A percentile compares a stretch with the other conserved stretches of the same genome.
phyloP scores from a whole-genome alignment of 2,113 vertebrate species.

The Micronisus gabar region DNA sequence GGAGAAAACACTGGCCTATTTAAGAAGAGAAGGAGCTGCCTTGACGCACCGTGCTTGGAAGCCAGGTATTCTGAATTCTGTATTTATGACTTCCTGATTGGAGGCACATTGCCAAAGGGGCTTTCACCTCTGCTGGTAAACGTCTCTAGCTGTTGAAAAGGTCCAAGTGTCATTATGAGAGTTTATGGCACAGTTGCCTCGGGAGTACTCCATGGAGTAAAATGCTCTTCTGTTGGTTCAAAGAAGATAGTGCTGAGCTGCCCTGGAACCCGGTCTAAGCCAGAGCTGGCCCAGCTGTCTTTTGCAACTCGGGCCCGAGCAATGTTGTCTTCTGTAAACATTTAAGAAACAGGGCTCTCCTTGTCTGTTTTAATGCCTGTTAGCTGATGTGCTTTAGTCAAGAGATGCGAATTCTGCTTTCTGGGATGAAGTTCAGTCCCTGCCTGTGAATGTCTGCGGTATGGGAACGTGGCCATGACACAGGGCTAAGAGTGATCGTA shows the following conservation, averaged over 20 bases:
- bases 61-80: background rate
- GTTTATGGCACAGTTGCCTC: constrained; percentile 12
- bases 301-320: background rate
- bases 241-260: background rate
- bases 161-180: constrained; percentile 27
- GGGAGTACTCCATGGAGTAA: background rate
- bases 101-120: constrained; percentile 12
- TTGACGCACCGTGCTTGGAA: background rate
- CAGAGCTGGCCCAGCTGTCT: background rate
- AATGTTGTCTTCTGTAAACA: background rate
- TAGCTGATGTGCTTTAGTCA: background rate
- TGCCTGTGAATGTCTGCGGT: background rate
- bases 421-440: background rate
- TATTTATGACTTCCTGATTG: constrained; percentile 51
- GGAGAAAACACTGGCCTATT: constrained; percentile 1
- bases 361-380: background rate
- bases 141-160: constrained; percentile 20
- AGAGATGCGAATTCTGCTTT: background rate
- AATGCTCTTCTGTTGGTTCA: constrained; percentile 21
- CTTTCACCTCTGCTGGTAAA: constrained; percentile 54
- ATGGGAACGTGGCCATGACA: background rate
- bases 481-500: background rate
- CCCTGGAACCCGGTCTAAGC: background rate
- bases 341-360: background rate
- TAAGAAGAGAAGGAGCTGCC: background rate